Percentiles rank a stretch among this genome's conserved stretches.
These are phyloP conservation scores for Osmoderma eremita DNA, from an alignment of 2,888 invertebrate genomes.

Conservation along the genomic window DNA sequence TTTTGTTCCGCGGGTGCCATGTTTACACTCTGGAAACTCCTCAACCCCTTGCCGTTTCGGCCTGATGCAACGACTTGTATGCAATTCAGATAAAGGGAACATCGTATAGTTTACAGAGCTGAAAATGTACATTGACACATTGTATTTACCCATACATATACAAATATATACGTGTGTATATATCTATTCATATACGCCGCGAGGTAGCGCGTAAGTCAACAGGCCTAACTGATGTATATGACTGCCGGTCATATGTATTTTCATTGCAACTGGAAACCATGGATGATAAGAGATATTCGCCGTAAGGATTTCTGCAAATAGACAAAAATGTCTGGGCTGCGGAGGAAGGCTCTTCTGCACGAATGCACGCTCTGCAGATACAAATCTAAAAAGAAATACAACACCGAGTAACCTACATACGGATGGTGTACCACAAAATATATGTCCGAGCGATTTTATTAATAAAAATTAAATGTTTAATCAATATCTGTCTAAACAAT, in stretches of 20 bases:
- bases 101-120: slow-evolving; percentile 1
- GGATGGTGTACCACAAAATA: too few species aligned
- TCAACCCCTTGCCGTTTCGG: background rate
- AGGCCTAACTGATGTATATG: background rate
- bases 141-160: too few species aligned
- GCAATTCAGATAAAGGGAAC: slow-evolving; percentile 17
- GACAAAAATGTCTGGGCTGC: too few species aligned
- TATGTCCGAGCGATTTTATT: too few species aligned
- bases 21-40: slow-evolving; percentile 24
- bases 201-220: background rate
- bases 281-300: slow-evolving; percentile 3
- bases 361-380: too few species aligned
- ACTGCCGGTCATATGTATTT: slow-evolving; percentile 26
- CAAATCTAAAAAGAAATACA: too few species aligned
- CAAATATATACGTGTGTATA: too few species aligned
- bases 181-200: background rate
- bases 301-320: too few species aligned
- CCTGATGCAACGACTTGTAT: background rate
- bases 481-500: too few species aligned
- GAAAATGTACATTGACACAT: background rate
- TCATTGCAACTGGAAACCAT: background rate
- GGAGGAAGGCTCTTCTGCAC: too few species aligned
- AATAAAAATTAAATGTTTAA: too few species aligned
- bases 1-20: slow-evolving; percentile 11
- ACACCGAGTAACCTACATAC: too few species aligned